Evolutionary conservation across 2,113 vertebrate genomes (phyloP).

Genomic region (Tichodroma muraria): DNA sequence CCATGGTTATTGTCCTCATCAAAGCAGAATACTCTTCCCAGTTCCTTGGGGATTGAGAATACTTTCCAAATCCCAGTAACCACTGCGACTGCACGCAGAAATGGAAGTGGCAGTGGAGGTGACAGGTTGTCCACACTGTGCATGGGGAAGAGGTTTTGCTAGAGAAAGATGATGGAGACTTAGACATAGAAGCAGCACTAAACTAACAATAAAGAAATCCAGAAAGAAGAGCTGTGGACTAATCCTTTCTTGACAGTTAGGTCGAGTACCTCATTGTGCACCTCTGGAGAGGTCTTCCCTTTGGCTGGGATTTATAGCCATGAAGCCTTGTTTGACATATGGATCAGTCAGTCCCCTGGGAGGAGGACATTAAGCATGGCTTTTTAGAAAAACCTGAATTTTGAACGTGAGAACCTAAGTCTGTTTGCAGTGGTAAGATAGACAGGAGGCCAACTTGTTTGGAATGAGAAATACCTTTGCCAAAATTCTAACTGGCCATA

Average conservation of each 20-base stretch:
- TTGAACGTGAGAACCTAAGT: neutral
- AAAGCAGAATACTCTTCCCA: neutral
- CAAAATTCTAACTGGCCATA: neutral
- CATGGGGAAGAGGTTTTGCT: neutral
- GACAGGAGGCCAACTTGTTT: neutral
- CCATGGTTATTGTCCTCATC: neutral
- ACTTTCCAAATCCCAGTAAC: neutral
- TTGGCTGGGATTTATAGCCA: neutral
- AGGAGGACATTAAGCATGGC: neutral
- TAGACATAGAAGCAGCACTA: neutral
- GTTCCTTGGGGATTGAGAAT: neutral
- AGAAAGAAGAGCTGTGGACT: neutral
- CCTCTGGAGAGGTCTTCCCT: neutral
- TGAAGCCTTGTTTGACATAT: fast-evolving
- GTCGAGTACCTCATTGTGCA: neutral
- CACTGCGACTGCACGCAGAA: neutral
- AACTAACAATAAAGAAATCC: neutral
- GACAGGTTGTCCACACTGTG: neutral
- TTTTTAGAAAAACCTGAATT: neutral
- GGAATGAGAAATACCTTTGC: neutral
- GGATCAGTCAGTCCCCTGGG: neutral
- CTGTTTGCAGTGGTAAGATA: neutral
- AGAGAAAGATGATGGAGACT: neutral
- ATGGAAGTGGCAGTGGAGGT: neutral
- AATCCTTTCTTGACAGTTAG: neutral